Percentiles rank a stretch among this genome's conserved stretches.
phyloP scores from a whole-genome alignment of 2,797 vertebrate species.

The Glossophaga mutica region DNA sequence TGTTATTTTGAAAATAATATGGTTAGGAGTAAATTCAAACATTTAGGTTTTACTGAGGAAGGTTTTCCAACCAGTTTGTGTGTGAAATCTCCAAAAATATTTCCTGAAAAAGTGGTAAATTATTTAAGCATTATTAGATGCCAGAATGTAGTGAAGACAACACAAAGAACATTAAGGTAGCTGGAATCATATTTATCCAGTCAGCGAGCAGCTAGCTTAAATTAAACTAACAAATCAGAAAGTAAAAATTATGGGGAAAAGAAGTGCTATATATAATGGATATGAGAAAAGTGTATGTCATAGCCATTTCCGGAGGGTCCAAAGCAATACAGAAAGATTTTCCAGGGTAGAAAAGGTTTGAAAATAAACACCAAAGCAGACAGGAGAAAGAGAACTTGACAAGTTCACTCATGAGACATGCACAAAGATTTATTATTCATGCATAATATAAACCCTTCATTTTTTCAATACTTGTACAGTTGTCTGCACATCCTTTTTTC shows the following conservation, averaged over 20 bases:
- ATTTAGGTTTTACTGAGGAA: constrained; percentile 12
- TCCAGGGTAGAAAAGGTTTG: constrained; percentile 24
- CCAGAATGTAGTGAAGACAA: background rate
- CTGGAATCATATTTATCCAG: constrained; percentile 16
- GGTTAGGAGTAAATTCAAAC: background rate
- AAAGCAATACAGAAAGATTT: constrained; percentile 49
- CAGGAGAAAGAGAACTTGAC: constrained; percentile 49
- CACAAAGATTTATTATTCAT: constrained; percentile 65
- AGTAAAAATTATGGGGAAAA: constrained; percentile 22
- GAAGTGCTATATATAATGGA: background rate
- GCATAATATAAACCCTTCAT: constrained; percentile 68
- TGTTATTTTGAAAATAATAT: constrained; percentile 57
- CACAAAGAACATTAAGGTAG: constrained; percentile 17
- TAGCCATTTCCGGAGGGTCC: background rate
- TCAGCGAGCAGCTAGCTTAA: background rate
- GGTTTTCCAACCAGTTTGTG: constrained; percentile 20
- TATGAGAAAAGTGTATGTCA: background rate
- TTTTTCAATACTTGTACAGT: constrained; percentile 54
- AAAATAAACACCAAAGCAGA: constrained; percentile 60
- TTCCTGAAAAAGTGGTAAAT: constrained; percentile 38
- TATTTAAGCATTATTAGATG: constrained; percentile 60
- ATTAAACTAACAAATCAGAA: constrained; percentile 69
- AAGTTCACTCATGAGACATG: constrained; percentile 56
- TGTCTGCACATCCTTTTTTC: constrained; percentile 36
- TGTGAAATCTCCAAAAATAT: constrained; percentile 45